A percentile compares a stretch with the other conserved stretches of the same genome.
Evolutionary conservation across 2,113 vertebrate species (phyloP).

Genomic region (Percopsis transmontana): DNA sequence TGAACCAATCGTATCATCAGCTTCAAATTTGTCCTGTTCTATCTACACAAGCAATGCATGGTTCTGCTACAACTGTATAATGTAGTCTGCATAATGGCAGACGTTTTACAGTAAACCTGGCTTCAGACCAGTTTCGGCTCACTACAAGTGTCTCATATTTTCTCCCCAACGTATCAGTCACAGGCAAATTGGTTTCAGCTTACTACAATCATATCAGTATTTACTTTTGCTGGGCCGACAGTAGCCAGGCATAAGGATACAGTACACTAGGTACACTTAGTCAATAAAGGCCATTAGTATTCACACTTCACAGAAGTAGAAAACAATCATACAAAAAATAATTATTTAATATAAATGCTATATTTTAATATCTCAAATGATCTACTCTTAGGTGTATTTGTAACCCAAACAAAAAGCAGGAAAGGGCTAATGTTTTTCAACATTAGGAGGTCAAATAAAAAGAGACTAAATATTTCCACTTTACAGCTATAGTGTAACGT

Average conservation of each 20-base stretch:
- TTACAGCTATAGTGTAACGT: background rate
- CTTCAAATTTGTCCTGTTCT: too few relatives aligned
- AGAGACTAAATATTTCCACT: background rate
- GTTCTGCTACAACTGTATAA: too few relatives aligned
- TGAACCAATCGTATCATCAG: too few relatives aligned
- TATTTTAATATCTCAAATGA: slow-evolving; percentile 7
- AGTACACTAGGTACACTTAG: slow-evolving; percentile 25
- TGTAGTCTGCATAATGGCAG: too few relatives aligned
- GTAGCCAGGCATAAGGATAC: slow-evolving; percentile 6
- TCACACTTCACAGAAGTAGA: background rate
- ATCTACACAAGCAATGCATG: too few relatives aligned
- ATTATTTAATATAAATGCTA: too few relatives aligned
- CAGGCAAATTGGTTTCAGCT: slow-evolving; percentile 65
- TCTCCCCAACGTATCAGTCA: slow-evolving; percentile 37
- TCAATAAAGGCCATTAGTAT: slow-evolving; percentile 36
- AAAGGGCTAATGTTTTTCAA: too few relatives aligned
- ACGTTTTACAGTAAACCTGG: background rate
- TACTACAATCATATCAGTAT: slow-evolving; percentile 69
- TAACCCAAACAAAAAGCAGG: background rate
- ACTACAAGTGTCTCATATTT: slow-evolving; percentile 17
- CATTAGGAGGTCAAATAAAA: background rate
- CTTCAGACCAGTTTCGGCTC: slow-evolving; percentile 43
- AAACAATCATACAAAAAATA: too few relatives aligned
- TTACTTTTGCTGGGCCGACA: slow-evolving; percentile 57
- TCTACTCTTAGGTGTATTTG: background rate